Evolutionary conservation across 2,113 vertebrate genomes (phyloP), one percentile per base, ranked within the genome.

Genomic region (Percina caprodes): DNA sequence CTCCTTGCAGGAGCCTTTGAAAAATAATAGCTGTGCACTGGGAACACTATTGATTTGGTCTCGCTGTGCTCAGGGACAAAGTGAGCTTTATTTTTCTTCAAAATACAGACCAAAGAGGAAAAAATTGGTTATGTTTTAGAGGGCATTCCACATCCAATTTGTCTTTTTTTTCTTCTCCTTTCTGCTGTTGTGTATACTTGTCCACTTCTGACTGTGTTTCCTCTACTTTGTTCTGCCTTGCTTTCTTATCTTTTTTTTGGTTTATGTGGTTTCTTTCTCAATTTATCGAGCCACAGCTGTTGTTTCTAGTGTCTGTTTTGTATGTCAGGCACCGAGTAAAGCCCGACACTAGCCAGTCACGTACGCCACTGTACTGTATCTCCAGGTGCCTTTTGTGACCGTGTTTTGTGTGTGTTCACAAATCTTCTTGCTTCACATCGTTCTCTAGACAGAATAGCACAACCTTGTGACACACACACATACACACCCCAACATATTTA

Each of bases 21-120:
- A 92, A 88, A 91, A 89, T 89, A 92, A 90, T 90, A 88, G 81
- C 66, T 74, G 67, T 83, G 72, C 85, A 59, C 83, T 83, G 90
- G 86, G 86, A 88, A 65, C 23, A 13, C 76, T 93, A 94, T 93
- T 91, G 93, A 94, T 94, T 91, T 84, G 80, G 86, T 86, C 85
- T 86, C 54, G 42, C 74, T 33, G 6, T 77, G 82, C 78, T 88
- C 75, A 48, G 69, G 82, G 75, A 83, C 79, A 87, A 88, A 89
- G 84, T 69, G 69, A 77, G 86, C 70, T 89, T 92, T 87, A 91
- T 92, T 92, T 42, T 88, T 88, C 82, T 86, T 79, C 77, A 91
- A 91, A 92, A 92, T 80, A 87, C 75, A 87, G 80, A 87, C 68
- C 71, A 84, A 85, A 85, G 77, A 84, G 65, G 73, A 63, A 78